Conservation (phyloP, 2,888 invertebrate genomes). For the Podotricha telesiphe region DNA sequence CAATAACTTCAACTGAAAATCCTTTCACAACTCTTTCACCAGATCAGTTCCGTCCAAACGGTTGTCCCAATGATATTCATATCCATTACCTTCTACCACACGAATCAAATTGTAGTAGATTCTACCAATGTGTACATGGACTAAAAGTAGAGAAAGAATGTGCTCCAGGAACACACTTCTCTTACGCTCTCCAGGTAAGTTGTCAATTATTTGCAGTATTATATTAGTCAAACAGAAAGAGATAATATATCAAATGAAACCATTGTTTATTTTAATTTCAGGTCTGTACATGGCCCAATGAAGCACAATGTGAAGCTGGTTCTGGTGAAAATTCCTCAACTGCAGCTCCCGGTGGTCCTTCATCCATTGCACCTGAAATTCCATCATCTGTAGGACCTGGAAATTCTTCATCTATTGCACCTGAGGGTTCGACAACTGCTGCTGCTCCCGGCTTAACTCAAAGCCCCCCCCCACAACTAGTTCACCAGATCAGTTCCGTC, state of each 20-base stretch:
- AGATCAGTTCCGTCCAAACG: constrained; percentile 50
- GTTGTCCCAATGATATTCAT: constrained; percentile 54
- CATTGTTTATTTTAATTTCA: neutral
- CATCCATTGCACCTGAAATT: neutral
- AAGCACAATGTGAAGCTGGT: neutral
- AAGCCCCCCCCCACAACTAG: neutral
- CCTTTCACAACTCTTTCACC: constrained; percentile 18
- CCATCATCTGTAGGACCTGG: neutral
- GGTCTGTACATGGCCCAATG: neutral
- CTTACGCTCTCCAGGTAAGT: constrained; percentile 56
- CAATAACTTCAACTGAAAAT: neutral
- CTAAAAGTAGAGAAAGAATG: constrained; percentile 51
- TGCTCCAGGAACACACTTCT: constrained; percentile 55
- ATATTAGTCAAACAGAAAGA: too few species aligned
- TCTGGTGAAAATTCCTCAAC: neutral
- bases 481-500: neutral
- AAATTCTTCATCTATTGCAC: neutral
- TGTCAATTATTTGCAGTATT: constrained; percentile 1
- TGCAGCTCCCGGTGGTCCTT: neutral
- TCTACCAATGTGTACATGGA: constrained; percentile 60
- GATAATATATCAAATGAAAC: neutral
- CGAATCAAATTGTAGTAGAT: constrained; percentile 55
- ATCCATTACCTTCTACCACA: constrained; percentile 57
- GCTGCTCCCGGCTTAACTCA: too few species aligned
- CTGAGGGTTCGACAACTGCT: neutral